Base-by-base conservation (phyloP, 2,113 vertebrate species). In the Odocoileus virginianus region DNA sequence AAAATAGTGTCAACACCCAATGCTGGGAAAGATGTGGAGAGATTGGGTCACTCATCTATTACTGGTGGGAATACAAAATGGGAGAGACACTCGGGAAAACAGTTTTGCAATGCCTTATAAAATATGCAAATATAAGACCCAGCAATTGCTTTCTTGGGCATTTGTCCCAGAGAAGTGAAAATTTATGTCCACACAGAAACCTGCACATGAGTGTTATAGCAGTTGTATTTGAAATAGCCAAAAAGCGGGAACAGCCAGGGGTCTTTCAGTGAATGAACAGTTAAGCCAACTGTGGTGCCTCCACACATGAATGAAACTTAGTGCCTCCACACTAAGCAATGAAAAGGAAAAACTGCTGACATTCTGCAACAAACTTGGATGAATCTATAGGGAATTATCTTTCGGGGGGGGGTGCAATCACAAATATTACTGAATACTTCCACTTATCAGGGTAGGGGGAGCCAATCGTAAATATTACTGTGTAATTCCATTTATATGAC, bases 1-100 rank as follows among this genome's bases (percentile, higher is more conserved):
- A 17, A n/a, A 82, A 54, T 2, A 50, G 25, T 19, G 52, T 19
- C 30, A 84, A 45, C n/a, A 58, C 61, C 61, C 28, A 93, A 21
- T 14, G 5, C 54, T 64, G 45, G 47, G 40, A 61, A 83, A 83
- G 90, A 87, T 28, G 30, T 4, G 6, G 50, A 78, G 71, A 71
- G 45, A 58, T 0, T 4, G 61, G n/a, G 4, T 52, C 60, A 16
- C 25, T 50, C 6, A 0, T 6, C 23, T 28, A 4, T 27, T 47
- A 33, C 45, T 27, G 30, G 25, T 19, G 45, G 76, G 15, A 21
- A 47, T 2, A n/a, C 13, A 58, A 64, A 60, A 23, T 43, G 13
- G 15, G 14, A 40, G 14, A n/a, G 43, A 13, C 33, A 33, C 6
- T 45, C 5, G 2, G 23, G 21, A 71, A 87, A 50, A 74, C 27